A percentile compares a stretch with the other conserved stretches of the same genome.
phyloP scores from a whole-genome alignment of 1,140 invertebrate genomes.

The Pomacea maculata region DNA sequence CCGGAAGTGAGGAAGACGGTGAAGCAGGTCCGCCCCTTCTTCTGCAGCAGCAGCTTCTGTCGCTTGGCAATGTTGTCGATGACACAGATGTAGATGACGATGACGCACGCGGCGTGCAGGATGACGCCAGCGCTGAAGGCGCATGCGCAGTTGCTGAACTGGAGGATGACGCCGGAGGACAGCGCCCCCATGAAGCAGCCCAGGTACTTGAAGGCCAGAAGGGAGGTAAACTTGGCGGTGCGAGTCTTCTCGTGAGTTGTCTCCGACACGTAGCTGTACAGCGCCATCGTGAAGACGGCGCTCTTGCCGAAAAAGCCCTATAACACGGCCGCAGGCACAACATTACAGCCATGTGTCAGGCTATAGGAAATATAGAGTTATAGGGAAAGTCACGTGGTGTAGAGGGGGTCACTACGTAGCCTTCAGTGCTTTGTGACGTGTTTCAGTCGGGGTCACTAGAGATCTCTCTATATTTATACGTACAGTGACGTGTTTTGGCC shows the following conservation, averaged over 20 bases:
- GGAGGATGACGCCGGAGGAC: conserved; percentile 16
- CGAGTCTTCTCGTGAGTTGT: conserved; percentile 48
- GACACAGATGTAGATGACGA: conserved; percentile 12
- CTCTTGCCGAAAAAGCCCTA: conserved; percentile 62
- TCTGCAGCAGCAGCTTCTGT: conserved; percentile 13
- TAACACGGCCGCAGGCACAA: conserved; percentile 1
- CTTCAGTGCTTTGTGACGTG: too few species aligned
- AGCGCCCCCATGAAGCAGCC: conserved; percentile 37
- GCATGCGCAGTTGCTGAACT: conserved; percentile 11
- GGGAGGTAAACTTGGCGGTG: conserved; percentile 55
- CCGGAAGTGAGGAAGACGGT: conserved; percentile 50
- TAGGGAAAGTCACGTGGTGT: too few species aligned
- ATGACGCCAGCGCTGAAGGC: conserved; percentile 14
- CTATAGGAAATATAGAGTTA: too few species aligned
- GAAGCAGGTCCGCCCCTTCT: conserved; percentile 4
- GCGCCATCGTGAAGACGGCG: conserved; percentile 63
- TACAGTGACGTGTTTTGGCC: too few species aligned
- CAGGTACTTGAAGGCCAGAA: conserved; percentile 64
- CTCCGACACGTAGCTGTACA: conserved; percentile 59
- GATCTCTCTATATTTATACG: too few species aligned
- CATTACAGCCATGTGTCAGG: too few species aligned
- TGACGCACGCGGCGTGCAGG: conserved; percentile 9
- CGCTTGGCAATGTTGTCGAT: not conserved
- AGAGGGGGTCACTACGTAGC: too few species aligned
- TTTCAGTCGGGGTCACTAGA: too few species aligned